Conservation (phyloP, 2,113 vertebrate species). For the Ctenomys sociabilis region DNA sequence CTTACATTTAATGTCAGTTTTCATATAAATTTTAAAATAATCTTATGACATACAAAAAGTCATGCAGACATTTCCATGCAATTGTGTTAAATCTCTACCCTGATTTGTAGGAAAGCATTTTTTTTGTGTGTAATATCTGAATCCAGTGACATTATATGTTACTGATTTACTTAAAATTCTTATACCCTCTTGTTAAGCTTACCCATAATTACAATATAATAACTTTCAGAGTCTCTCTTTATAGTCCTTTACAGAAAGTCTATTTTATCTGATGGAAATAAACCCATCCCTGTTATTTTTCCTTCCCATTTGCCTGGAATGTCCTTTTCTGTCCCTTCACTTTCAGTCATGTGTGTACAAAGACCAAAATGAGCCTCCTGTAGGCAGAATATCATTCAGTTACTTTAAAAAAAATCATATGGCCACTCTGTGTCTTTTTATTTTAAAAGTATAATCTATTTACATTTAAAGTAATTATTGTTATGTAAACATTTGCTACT, state of each 20-base stretch:
- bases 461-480: neutral
- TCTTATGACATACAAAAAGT: neutral
- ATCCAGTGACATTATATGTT: neutral
- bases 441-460: neutral
- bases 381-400: neutral
- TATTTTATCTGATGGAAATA: neutral
- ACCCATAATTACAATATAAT: neutral
- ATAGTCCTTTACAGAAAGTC: neutral
- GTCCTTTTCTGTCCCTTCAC: neutral
- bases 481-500: neutral
- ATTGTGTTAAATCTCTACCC: neutral
- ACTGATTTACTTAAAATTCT: neutral
- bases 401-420: neutral
- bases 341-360: neutral
- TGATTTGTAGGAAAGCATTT: neutral
- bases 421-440: neutral
- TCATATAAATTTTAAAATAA: neutral
- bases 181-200: neutral
- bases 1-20: neutral
- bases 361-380: neutral
- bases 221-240: neutral
- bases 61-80: neutral
- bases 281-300: neutral
- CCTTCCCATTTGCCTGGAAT: neutral
- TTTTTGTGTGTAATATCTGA: neutral